A percentile compares a stretch with the other conserved stretches of the same genome.
phyloP scores from a whole-genome alignment of 2,113 vertebrate genomes.

The Pedetes capensis region DNA sequence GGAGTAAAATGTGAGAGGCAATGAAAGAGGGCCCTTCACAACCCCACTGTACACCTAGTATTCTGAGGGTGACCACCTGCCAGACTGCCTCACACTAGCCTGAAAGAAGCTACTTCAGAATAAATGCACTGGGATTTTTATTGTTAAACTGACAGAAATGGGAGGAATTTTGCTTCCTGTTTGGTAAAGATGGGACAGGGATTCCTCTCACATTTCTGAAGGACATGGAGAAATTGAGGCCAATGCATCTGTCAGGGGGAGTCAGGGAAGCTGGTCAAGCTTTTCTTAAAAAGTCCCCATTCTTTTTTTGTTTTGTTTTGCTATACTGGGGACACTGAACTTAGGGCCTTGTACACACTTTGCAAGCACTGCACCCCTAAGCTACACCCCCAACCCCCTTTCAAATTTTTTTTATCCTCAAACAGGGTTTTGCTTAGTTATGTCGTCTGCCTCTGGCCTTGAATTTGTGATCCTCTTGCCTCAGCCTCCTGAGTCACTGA shows the following conservation, averaged over 20 bases:
- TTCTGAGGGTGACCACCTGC: background rate
- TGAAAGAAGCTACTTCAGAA: background rate
- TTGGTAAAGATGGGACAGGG: background rate
- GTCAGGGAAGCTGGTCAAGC: background rate
- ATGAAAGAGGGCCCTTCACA: background rate
- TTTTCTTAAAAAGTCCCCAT: background rate
- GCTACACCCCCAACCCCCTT: too few species aligned
- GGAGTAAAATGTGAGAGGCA: background rate
- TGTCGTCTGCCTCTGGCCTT: too few species aligned
- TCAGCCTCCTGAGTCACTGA: too few species aligned
- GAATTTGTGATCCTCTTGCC: too few species aligned
- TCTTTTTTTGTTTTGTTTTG: too few species aligned
- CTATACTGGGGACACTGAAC: too few species aligned
- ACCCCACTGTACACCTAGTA: too few species aligned
- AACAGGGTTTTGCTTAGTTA: too few species aligned
- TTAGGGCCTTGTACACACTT: too few species aligned
- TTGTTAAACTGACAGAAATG: background rate
- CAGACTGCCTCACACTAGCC: background rate
- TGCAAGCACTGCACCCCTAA: too few species aligned
- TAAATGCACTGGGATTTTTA: background rate
- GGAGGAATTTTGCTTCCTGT: background rate
- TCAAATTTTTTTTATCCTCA: too few species aligned
- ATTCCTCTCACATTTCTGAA: background rate
- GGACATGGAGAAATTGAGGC: background rate
- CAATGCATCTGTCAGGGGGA: background rate